Evolutionary conservation across 2,113 vertebrate species (phyloP).

Genomic region (Geococcyx californianus): DNA sequence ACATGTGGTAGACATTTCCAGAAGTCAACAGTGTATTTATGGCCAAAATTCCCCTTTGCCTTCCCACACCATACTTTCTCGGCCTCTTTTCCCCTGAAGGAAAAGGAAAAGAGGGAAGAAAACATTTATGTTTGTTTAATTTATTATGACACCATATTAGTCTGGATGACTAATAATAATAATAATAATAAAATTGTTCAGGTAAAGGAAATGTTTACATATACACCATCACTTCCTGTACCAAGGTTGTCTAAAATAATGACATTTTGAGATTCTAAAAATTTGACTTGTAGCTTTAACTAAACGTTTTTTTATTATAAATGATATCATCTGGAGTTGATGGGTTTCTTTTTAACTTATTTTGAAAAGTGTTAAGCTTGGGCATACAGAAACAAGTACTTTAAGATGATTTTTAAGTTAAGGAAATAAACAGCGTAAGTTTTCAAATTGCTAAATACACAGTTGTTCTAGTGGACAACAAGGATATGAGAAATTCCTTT

Average conservation of each 20-base stretch:
- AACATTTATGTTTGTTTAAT: not conserved
- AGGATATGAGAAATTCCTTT: not conserved
- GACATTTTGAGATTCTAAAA: not conserved
- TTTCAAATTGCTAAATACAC: not conserved
- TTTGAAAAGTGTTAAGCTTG: not conserved
- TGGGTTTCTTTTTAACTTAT: not conserved
- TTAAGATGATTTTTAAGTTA: not conserved
- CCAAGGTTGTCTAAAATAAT: not conserved
- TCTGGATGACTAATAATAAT: not conserved
- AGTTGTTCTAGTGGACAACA: not conserved
- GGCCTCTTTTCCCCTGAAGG: not conserved
- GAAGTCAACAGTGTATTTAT: no score
- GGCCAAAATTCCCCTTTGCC: not conserved
- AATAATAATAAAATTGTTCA: not conserved
- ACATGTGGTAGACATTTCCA: not conserved
- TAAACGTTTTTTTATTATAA: not conserved
- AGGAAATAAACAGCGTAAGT: not conserved
- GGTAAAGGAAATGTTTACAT: not conserved
- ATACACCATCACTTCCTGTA: not conserved
- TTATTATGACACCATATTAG: not conserved
- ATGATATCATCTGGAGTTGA: not conserved
- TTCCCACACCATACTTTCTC: not conserved
- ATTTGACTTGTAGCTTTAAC: not conserved
- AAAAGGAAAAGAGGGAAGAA: fast-evolving
- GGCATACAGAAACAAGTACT: not conserved